A percentile compares a stretch with the other conserved stretches of the same genome.
Evolutionary conservation across 2,113 vertebrate species (phyloP).

Genomic region (Strix aluco): DNA sequence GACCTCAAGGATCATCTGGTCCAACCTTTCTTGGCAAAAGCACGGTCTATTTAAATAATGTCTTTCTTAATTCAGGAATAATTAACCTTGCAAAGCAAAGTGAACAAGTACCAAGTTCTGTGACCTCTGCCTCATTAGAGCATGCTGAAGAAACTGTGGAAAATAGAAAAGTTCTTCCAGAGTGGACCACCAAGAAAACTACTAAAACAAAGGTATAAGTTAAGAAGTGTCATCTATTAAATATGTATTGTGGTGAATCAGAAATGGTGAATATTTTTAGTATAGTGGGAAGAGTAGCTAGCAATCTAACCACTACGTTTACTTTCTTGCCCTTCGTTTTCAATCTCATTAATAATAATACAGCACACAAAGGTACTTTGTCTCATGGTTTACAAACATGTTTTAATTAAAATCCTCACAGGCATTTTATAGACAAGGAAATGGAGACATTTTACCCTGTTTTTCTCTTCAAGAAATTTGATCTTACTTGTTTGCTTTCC

Average conservation of each 20-base stretch:
- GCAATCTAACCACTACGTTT: neutral
- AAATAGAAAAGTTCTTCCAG: slow-evolving; percentile 47
- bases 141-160: slow-evolving; percentile 22
- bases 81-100: slow-evolving; percentile 61
- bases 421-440: neutral
- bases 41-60: neutral
- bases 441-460: neutral
- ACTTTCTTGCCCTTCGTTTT: neutral
- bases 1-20: too few species aligned
- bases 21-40: too few species aligned
- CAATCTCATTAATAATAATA: neutral
- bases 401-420: neutral
- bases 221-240: neutral
- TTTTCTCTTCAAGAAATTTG: neutral
- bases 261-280: neutral
- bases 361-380: neutral
- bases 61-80: slow-evolving; percentile 70
- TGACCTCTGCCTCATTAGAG: slow-evolving; percentile 64
- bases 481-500: neutral
- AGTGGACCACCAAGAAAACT: slow-evolving; percentile 47
- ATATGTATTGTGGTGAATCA: neutral
- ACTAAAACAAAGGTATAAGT: slow-evolving; percentile 67
- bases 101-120: slow-evolving; percentile 39
- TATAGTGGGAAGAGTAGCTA: neutral
- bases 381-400: neutral